phyloP scores from a whole-genome alignment of 2,888 invertebrate genomes.

The Ellobium chinense region DNA sequence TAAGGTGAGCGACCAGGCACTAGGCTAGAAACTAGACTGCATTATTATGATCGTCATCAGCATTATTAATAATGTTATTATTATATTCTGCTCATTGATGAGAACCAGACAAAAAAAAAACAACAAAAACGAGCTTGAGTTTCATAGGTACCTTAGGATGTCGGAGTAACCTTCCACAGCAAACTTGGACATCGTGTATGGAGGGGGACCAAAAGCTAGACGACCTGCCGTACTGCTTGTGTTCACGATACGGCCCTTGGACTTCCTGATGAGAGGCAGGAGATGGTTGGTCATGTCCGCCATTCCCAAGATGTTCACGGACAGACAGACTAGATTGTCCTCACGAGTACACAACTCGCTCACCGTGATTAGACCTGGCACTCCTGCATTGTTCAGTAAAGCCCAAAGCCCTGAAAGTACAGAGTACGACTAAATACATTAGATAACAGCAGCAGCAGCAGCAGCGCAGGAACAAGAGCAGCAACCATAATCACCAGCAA shows the following conservation, averaged over 20 bases:
- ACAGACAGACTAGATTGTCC: not conserved
- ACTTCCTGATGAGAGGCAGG: slow-evolving; percentile 23
- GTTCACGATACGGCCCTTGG: slow-evolving; percentile 27
- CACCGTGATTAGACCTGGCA: not conserved
- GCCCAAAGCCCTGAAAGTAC: slow-evolving; percentile 38
- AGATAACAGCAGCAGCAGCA: too few species aligned
- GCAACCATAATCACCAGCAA: too few species aligned
- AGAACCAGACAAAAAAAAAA: too few species aligned
- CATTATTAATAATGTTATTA: too few species aligned
- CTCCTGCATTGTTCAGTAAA: slow-evolving; percentile 34
- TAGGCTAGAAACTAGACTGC: too few species aligned
- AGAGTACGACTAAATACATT: too few species aligned
- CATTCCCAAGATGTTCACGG: slow-evolving; percentile 22
- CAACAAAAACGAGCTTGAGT: too few species aligned
- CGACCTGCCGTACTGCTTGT: not conserved
- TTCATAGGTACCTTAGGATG: slow-evolving; percentile 69
- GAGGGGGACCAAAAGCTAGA: slow-evolving; percentile 53
- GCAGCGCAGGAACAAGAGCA: too few species aligned
- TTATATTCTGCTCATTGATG: too few species aligned
- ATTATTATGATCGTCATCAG: too few species aligned
- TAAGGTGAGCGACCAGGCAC: too few species aligned
- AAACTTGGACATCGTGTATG: slow-evolving; percentile 69
- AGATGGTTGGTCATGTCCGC: slow-evolving; percentile 6
- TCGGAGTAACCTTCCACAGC: slow-evolving; percentile 69
- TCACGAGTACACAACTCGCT: slow-evolving; percentile 6